Base-by-base conservation (phyloP, 2,797 vertebrate genomes). In the Pogonophryne albipinna region DNA sequence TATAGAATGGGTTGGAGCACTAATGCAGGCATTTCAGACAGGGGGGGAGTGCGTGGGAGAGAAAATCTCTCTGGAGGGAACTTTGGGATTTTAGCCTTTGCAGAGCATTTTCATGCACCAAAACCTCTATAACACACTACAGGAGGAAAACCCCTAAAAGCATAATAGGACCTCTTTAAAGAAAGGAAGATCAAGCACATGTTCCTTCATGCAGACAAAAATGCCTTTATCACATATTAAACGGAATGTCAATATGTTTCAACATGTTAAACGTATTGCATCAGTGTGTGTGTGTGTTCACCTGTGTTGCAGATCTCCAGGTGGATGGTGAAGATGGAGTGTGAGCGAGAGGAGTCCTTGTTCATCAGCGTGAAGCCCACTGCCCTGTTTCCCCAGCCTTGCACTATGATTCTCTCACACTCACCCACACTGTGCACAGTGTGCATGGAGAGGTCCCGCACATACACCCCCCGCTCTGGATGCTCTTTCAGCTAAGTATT, bases 291-390 rank as follows among this genome's bases (percentile, higher is more conserved):
- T 12, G 53, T 50, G 34, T 72, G 59, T 90, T 34, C 84, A 98
- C 96, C 95, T 9, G 90, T 91, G 1, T 82, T 94, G 80, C 89
- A 97, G 94, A 98, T 97, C 90, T 98, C 97, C 79, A 97, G 87
- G 73, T 92, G 94, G 93, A 97, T 95, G 74, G 95, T 96, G 86
- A 98, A 97, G 94, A 97, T 94, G 77, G 97, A 97, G 91, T 97
- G 97, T 0, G 97, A 98, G 71, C 95, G 94, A 0, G 97, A 99
- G 2, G 97, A 98, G 84, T 97, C 96, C 84, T 96, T 97, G 85
- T 96, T 97, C 96, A 96, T 97, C 80, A 98, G 93, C 0, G 97
- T 97, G 92, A 91, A 97, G 74, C 95, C 96, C 51, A 97, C 96
- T 0, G 97, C 95, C 23, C 97, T 96, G 87, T 94, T 97, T 71